Percentiles rank a stretch among this genome's conserved stretches.
These are phyloP conservation scores for Periplaneta americana DNA, from an alignment of 1,140 invertebrate genomes.

Conservation along the genomic window DNA sequence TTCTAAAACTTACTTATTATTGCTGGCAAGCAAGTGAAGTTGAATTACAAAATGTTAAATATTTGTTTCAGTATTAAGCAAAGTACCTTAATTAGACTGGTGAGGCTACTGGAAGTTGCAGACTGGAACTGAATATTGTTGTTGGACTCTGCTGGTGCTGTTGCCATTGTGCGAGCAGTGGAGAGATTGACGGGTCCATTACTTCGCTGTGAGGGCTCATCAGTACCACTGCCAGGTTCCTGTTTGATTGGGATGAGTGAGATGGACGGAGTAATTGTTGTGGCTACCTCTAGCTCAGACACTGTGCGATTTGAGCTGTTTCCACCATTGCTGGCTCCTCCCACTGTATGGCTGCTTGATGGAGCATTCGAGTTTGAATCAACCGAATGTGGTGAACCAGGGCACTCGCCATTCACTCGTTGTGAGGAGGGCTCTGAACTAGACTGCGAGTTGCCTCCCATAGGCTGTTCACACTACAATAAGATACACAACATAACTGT, in stretches of 20 bases:
- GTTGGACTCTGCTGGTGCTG: neutral
- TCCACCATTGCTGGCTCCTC: slow-evolving; percentile 46
- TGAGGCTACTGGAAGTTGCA: slow-evolving; percentile 53
- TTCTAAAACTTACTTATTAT: too few relatives aligned
- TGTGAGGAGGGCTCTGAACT: neutral
- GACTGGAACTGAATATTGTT: slow-evolving; percentile 17
- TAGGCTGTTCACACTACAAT: neutral
- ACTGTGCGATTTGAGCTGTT: slow-evolving; percentile 35
- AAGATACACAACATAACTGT: neutral
- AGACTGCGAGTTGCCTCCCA: neutral
- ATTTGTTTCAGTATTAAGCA: too few relatives aligned
- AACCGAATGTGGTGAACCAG: slow-evolving; percentile 68
- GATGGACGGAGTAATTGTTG: slow-evolving; percentile 72
- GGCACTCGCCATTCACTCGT: slow-evolving; percentile 41
- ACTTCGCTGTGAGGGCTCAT: slow-evolving; percentile 28
- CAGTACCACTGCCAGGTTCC: slow-evolving; percentile 40
- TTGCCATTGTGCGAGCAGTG: slow-evolving; percentile 21
- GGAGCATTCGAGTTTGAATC: slow-evolving; percentile 68
- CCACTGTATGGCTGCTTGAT: slow-evolving; percentile 52
- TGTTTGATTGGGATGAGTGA: slow-evolving; percentile 83
- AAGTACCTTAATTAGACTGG: slow-evolving; percentile 24
- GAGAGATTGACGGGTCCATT: slow-evolving; percentile 33
- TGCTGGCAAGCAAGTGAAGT: too few relatives aligned
- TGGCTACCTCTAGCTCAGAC: slow-evolving; percentile 48
- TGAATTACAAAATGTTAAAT: too few relatives aligned